Percentiles rank a stretch among this genome's conserved stretches.
phyloP scores from a whole-genome alignment of 2,113 vertebrate genomes.

The Toxotes chatareus region DNA sequence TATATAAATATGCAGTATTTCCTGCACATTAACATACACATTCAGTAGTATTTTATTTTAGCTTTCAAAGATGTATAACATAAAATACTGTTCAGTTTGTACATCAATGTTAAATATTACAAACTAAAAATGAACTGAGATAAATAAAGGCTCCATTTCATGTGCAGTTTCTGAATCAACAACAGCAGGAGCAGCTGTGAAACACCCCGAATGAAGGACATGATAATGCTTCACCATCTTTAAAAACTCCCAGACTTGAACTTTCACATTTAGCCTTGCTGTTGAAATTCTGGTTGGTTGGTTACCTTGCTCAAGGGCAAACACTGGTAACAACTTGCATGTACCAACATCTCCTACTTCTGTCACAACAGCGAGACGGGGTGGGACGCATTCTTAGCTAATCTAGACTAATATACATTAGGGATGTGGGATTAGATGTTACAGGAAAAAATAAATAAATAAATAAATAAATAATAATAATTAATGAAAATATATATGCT shows the following conservation, averaged over 20 bases:
- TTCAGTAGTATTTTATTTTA: too few species aligned
- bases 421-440: not conserved
- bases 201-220: not conserved
- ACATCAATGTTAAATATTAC: not conserved
- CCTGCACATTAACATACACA: too few species aligned
- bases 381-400: slow-evolving; percentile 8
- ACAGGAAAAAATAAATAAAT: not conserved
- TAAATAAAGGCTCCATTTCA: not conserved
- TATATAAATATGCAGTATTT: too few species aligned
- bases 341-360: slow-evolving; percentile 28
- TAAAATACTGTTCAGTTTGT: too few species aligned
- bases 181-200: not conserved
- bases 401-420: slow-evolving; percentile 24
- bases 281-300: slow-evolving; percentile 36
- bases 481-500: not conserved
- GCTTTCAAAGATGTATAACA: too few species aligned
- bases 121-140: not conserved
- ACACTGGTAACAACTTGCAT: slow-evolving; percentile 23
- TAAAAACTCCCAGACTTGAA: not conserved
- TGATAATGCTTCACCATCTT: not conserved
- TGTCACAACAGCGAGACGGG: not conserved
- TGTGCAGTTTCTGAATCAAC: not conserved
- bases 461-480: too few species aligned
- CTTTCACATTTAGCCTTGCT: not conserved
- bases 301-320: slow-evolving; percentile 43